Percentiles rank a stretch among this genome's conserved stretches.
These are phyloP conservation scores for Pogonocherus hispidulus DNA, from an alignment of 2,888 invertebrate genomes.

Conservation along the genomic window DNA sequence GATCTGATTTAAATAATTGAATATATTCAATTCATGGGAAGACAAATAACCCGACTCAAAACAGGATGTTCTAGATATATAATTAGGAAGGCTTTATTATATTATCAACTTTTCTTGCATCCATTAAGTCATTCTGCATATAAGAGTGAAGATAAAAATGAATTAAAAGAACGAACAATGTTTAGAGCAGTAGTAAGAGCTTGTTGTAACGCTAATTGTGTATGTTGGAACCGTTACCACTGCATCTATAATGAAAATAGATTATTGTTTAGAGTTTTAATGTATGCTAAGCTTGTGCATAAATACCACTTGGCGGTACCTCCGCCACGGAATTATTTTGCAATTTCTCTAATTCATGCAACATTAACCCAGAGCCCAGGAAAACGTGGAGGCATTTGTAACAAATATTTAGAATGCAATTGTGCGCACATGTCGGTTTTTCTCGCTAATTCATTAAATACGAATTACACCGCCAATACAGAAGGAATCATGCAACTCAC, in stretches of 20 bases:
- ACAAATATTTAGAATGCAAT: slow-evolving; percentile 12
- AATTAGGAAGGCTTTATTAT: slow-evolving; percentile 47
- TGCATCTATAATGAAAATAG: slow-evolving; percentile 21
- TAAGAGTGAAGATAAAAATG: not conserved
- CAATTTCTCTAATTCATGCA: not conserved
- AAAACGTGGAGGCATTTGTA: not conserved
- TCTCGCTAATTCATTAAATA: slow-evolving; percentile 48
- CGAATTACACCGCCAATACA: slow-evolving; percentile 38
- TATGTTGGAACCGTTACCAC: not conserved
- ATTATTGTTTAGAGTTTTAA: slow-evolving; percentile 34
- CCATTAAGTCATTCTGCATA: slow-evolving; percentile 17
- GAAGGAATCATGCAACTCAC: slow-evolving; percentile 46
- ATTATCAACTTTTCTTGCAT: slow-evolving; percentile 6
- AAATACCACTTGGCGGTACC: slow-evolving; percentile 17
- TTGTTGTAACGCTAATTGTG: not conserved
- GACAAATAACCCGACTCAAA: slow-evolving; percentile 6
- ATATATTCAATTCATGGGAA: slow-evolving; percentile 18
- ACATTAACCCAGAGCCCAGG: not conserved
- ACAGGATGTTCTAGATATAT: slow-evolving; percentile 21
- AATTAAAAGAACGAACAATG: not conserved
- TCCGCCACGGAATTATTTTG: not conserved
- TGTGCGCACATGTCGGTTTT: slow-evolving; percentile 37
- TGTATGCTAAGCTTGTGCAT: slow-evolving; percentile 36
- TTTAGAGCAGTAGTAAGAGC: slow-evolving; percentile 14
- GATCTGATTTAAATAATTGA: slow-evolving; percentile 45